Evolutionary conservation across 2,797 vertebrate genomes (phyloP).

Genomic region (Prionace glauca): DNA sequence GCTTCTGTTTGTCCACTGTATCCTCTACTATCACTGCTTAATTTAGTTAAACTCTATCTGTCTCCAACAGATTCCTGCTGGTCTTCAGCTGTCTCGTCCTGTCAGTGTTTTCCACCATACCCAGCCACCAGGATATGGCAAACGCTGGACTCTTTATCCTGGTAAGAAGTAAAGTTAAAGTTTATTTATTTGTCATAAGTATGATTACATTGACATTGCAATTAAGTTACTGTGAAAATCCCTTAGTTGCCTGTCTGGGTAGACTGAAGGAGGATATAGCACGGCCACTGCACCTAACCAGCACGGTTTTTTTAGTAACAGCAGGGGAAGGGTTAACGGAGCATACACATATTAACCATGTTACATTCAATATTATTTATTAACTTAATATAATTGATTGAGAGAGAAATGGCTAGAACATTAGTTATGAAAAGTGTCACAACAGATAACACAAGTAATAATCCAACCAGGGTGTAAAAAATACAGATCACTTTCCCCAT

Average conservation of each 20-base stretch:
- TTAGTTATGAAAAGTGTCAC: background rate
- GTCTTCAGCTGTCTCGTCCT: slow-evolving; percentile 97
- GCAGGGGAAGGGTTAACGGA: background rate
- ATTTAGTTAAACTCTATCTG: slow-evolving; percentile 27
- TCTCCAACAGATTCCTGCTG: slow-evolving; percentile 82
- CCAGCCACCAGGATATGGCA: slow-evolving; percentile 80
- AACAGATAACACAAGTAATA: background rate
- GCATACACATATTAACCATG: background rate
- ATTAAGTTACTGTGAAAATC: too few relatives aligned
- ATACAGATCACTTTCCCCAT: background rate
- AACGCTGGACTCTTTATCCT: slow-evolving; percentile 94
- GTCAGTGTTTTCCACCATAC: slow-evolving; percentile 97
- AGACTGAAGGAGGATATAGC: too few relatives aligned
- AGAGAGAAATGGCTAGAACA: background rate
- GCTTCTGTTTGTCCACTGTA: background rate
- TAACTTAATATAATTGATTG: background rate
- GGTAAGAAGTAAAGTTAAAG: slow-evolving; percentile 59
- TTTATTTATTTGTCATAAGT: too few relatives aligned
- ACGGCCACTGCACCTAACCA: too few relatives aligned
- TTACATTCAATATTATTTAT: background rate
- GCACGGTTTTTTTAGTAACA: background rate
- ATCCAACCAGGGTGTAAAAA: background rate
- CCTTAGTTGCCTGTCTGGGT: too few relatives aligned
- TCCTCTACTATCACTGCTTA: background rate
- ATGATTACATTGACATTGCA: too few relatives aligned